A percentile compares a stretch with the other conserved stretches of the same genome.
phyloP scores from a whole-genome alignment of 2,113 vertebrate species.

The Aegypius monachus region DNA sequence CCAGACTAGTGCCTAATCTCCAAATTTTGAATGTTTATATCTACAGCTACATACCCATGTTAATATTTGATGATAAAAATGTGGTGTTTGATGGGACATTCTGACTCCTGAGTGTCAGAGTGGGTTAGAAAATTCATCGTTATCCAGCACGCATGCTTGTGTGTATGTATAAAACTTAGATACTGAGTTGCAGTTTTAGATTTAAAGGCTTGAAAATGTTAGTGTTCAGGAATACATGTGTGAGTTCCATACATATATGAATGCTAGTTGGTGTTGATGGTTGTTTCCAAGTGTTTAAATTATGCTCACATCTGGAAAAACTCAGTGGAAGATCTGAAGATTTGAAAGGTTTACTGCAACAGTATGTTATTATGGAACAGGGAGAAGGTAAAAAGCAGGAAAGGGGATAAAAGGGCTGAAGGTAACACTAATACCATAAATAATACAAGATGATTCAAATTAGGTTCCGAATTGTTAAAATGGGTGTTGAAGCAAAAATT shows the following conservation, averaged over 20 bases:
- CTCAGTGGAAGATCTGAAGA: neutral
- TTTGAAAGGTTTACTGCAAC: neutral
- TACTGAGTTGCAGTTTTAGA: neutral
- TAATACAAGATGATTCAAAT: neutral
- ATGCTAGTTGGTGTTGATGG: neutral
- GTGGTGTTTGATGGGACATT: neutral
- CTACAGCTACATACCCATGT: neutral
- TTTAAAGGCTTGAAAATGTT: neutral
- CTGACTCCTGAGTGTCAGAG: neutral
- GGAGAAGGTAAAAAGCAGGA: neutral
- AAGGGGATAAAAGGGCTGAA: neutral
- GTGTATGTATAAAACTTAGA: neutral
- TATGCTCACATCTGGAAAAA: neutral
- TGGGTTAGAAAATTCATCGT: neutral
- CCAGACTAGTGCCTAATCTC: neutral
- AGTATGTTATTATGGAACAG: neutral
- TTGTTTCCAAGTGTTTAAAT: neutral
- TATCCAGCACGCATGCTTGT: neutral
- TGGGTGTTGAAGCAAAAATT: neutral
- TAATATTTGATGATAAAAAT: neutral
- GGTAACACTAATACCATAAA: neutral
- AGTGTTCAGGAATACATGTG: neutral
- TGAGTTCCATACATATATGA: neutral
- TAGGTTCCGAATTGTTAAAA: neutral
- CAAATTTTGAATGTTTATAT: neutral